phyloP scores from a whole-genome alignment of 1,140 invertebrate genomes.

The Microplitis mediator region DNA sequence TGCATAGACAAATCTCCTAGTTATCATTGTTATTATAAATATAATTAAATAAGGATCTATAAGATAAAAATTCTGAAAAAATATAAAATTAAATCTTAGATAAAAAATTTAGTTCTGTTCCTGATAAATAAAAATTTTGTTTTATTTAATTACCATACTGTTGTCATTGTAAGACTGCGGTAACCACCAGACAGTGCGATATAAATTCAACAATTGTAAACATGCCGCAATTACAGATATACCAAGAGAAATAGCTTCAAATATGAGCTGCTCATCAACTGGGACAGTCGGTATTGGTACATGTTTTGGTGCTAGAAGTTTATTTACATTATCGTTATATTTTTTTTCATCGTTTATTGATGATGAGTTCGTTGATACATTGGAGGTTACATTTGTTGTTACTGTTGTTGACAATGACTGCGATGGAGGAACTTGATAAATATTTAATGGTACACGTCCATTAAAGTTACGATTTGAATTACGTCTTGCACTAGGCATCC shows the following conservation, averaged over 20 bases:
- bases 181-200: conserved; percentile 96
- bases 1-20: conserved; percentile 78
- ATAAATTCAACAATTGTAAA: conserved; percentile 92
- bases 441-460: conserved; percentile 37
- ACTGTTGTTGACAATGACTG: neutral
- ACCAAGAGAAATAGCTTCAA: conserved; percentile 85
- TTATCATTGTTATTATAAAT: conserved; percentile 81
- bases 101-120: conserved; percentile 10
- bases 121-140: conserved; percentile 15
- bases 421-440: conserved; percentile 28
- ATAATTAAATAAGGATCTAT: conserved; percentile 86
- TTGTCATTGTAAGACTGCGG: conserved; percentile 88
- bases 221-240: conserved; percentile 76
- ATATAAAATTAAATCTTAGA: conserved; percentile 26
- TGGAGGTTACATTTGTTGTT: conserved; percentile 32
- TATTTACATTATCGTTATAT: conserved; percentile 36
- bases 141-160: conserved; percentile 73
- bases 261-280: conserved; percentile 80
- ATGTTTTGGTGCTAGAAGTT: conserved; percentile 71
- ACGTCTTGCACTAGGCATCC: conserved; percentile 53
- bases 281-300: conserved; percentile 85
- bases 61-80: conserved; percentile 91
- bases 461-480: conserved; percentile 47
- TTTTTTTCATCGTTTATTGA: conserved; percentile 48
- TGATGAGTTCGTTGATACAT: conserved; percentile 10